Evolutionary conservation across 1,140 invertebrate species (phyloP), one percentile per base, ranked within the genome.

Genomic region (Lasioglossum baleicum): DNA sequence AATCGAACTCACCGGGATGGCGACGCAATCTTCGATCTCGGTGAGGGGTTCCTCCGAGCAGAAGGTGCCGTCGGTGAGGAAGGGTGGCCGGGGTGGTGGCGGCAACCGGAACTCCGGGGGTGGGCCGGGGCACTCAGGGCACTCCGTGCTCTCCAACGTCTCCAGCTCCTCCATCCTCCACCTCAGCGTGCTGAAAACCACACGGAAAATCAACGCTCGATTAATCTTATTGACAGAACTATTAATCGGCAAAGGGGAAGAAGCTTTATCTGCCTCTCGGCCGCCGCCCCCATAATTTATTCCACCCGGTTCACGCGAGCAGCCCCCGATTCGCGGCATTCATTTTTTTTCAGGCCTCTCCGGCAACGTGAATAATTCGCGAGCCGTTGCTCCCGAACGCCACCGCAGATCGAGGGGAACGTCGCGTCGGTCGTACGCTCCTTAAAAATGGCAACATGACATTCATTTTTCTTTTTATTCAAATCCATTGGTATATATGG

Each of bases 131-230:
- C 91, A 92, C 83, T 92, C 92, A 81, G 91, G 91, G 87, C 92
- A 92, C 87, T 92, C 91, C 84, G 89, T 91, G 88, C 89, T 91
- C 87, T 93, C 91, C 90, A 92, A 87, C 91, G 90, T 92, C 88
- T 92, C 92, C 87, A 92, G 85, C 88, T 92, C 91, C 88, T 92
- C 89, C 92, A 92, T 92, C 88, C 91, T 92, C 91, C 91, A 90
- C 89, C 90, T 91, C 89, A 90, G 83, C 87, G 90, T 90, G 85
- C 92, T 92, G 88, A 90, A 90, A 87, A 88, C 72, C 82, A 82
- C 81, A 83, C 51, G 76, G 70, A 87, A 87, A 88, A 90, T 89
- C 81, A 81, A 70, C 56, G 65, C 31, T 40, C 77, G 75, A 90
- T 90, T 88, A 88, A 87, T 90, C 83, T 84, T 80, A 86, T 85